A percentile compares a stretch with the other conserved stretches of the same genome.
These are phyloP conservation scores for Brachyistius frenatus DNA, from an alignment of 2,113 vertebrate species.

Conservation along the genomic window DNA sequence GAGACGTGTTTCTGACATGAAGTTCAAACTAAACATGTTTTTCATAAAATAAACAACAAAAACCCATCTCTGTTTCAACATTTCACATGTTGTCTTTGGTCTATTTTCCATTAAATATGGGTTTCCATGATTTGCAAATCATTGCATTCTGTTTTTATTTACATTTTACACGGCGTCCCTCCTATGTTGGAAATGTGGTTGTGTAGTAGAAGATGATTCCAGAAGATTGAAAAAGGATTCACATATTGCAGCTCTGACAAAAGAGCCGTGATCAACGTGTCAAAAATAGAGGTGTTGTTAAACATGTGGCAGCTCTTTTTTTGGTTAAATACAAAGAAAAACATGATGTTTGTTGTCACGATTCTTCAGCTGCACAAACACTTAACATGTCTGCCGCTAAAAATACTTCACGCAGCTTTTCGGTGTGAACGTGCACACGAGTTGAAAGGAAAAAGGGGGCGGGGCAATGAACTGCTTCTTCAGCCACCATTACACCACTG, in stretches of 20 bases:
- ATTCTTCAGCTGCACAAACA: not conserved
- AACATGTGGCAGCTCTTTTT: not conserved
- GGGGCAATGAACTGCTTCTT: conserved; percentile 5
- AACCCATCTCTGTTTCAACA: too few relatives aligned
- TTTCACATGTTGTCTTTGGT: too few relatives aligned
- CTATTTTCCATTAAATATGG: too few relatives aligned
- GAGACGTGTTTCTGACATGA: too few relatives aligned
- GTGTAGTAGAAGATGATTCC: too few relatives aligned
- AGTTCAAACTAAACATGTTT: too few relatives aligned
- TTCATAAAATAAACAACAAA: too few relatives aligned
- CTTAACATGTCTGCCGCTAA: not conserved
- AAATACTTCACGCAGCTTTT: not conserved
- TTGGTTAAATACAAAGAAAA: not conserved
- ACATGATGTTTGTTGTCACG: not conserved
- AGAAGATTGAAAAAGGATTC: not conserved
- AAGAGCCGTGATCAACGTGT: not conserved
- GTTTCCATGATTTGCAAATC: too few relatives aligned
- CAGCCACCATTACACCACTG: conserved; percentile 58
- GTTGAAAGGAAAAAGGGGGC: not conserved
- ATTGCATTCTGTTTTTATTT: too few relatives aligned
- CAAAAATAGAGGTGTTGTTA: not conserved
- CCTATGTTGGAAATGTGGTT: too few relatives aligned
- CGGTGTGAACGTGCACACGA: not conserved
- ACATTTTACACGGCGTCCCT: too few relatives aligned
- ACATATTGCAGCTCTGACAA: not conserved